Evolutionary conservation across 2,113 vertebrate genomes (phyloP).

Genomic region (Polyodon spathula): DNA sequence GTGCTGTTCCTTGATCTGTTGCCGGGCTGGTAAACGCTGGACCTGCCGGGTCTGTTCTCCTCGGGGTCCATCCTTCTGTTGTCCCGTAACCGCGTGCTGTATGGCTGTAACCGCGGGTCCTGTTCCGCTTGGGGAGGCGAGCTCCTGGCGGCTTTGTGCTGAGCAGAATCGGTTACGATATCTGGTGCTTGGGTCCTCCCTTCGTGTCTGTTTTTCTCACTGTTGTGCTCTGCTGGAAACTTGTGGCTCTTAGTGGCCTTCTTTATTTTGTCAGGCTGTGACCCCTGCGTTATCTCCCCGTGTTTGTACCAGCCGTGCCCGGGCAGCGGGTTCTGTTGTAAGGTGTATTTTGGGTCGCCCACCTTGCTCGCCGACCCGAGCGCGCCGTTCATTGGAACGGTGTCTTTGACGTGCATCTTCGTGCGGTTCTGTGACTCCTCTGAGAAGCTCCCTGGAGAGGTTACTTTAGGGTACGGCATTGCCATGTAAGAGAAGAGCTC

Average conservation of each 20-base stretch:
- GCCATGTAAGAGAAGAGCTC: constrained; percentile 46
- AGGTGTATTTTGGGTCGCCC: constrained; percentile 43
- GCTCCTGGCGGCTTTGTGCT: constrained; percentile 29
- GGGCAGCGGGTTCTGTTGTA: constrained; percentile 37
- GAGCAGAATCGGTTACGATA: constrained; percentile 36
- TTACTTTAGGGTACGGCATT: constrained; percentile 25
- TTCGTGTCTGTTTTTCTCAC: constrained; percentile 43
- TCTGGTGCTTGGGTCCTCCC: constrained; percentile 15
- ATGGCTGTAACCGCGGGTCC: constrained; percentile 25
- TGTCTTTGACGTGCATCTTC: constrained; percentile 39
- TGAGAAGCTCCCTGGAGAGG: constrained; percentile 16
- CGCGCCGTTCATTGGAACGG: constrained; percentile 50
- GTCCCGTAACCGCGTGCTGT: constrained; percentile 22
- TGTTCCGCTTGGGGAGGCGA: constrained; percentile 33
- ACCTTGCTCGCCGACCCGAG: constrained; percentile 47
- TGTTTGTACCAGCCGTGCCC: constrained; percentile 53
- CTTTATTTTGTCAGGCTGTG: constrained; percentile 50
- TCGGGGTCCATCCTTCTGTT: constrained; percentile 49
- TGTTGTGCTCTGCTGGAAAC: constrained; percentile 48
- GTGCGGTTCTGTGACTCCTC: constrained; percentile 47
- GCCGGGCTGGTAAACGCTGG: constrained; percentile 25
- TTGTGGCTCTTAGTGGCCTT: constrained; percentile 49
- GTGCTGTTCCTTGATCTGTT: constrained; percentile 32
- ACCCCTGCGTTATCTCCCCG: constrained; percentile 39
- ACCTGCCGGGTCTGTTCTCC: constrained; percentile 62